These are phyloP conservation scores for Calliopsis andreniformis DNA, from an alignment of 1,140 invertebrate species.

Conservation along the genomic window DNA sequence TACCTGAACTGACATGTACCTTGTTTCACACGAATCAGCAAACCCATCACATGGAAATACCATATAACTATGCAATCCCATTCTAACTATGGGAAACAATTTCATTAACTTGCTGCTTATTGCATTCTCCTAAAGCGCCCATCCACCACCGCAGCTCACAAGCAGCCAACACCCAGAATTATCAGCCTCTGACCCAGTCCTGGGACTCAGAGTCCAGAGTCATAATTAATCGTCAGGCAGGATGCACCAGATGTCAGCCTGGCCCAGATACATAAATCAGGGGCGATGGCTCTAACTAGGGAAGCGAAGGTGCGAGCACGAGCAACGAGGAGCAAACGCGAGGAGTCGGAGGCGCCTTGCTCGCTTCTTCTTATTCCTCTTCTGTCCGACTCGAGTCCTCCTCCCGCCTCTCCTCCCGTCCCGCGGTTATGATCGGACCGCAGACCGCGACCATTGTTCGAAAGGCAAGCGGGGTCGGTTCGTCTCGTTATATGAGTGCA, in stretches of 20 bases:
- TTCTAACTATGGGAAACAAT: too few relatives aligned
- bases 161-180: conserved; percentile 27
- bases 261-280: conserved; percentile 71
- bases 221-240: neutral
- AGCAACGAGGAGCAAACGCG: neutral
- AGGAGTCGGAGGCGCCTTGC: conserved; percentile 42
- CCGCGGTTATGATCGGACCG: conserved; percentile 69
- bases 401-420: conserved; percentile 21
- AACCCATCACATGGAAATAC: too few relatives aligned
- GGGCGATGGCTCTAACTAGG: conserved; percentile 53
- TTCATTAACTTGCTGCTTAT: too few relatives aligned
- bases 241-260: conserved; percentile 28
- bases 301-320: conserved; percentile 14
- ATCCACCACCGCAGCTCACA: conserved; percentile 18
- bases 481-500: conserved; percentile 71
- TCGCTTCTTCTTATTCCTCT: conserved; percentile 61
- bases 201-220: neutral
- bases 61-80: too few relatives aligned
- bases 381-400: conserved; percentile 1
- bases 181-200: conserved; percentile 36
- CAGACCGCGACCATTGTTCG: conserved; percentile 72
- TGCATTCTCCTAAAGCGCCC: conserved; percentile 14
- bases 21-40: too few relatives aligned
- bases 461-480: conserved; percentile 67
- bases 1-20: too few relatives aligned